These are phyloP conservation scores for Sphecodes monilicornis DNA, from an alignment of 2,888 invertebrate genomes.

Conservation along the genomic window DNA sequence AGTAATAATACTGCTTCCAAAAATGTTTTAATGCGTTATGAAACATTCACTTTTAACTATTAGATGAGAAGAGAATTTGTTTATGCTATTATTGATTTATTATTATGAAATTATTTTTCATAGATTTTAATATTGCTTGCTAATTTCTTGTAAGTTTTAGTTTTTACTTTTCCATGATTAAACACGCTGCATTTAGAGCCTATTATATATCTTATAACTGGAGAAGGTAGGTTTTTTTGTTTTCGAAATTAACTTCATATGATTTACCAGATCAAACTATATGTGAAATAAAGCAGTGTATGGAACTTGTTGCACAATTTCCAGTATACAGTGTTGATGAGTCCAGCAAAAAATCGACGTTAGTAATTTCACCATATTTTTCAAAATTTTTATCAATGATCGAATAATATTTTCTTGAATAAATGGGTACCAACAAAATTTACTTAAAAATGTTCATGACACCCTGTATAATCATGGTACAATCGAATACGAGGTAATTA, in stretches of 20 bases:
- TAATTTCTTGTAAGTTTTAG: not conserved
- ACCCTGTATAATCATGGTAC: not conserved
- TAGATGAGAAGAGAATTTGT: not conserved
- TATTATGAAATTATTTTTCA: not conserved
- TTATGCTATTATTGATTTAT: not conserved
- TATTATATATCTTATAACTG: not conserved
- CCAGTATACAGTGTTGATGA: not conserved
- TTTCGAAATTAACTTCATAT: not conserved
- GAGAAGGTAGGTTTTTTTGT: not conserved
- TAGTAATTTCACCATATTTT: not conserved
- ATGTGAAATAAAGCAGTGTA: not conserved
- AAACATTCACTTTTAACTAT: not conserved
- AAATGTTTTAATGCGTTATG: not conserved
- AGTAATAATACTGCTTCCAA: not conserved
- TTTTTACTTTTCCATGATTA: not conserved
- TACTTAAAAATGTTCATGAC: not conserved
- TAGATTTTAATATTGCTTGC: not conserved
- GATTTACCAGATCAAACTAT: not conserved
- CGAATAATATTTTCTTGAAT: not conserved
- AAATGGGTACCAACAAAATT: not conserved
- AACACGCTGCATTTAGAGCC: not conserved
- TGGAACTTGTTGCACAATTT: not conserved
- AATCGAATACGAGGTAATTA: not conserved
- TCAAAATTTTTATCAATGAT: not conserved
- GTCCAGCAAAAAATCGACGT: not conserved